phyloP scores from a whole-genome alignment of 2,797 vertebrate species.

The Calcarius lapponicus region DNA sequence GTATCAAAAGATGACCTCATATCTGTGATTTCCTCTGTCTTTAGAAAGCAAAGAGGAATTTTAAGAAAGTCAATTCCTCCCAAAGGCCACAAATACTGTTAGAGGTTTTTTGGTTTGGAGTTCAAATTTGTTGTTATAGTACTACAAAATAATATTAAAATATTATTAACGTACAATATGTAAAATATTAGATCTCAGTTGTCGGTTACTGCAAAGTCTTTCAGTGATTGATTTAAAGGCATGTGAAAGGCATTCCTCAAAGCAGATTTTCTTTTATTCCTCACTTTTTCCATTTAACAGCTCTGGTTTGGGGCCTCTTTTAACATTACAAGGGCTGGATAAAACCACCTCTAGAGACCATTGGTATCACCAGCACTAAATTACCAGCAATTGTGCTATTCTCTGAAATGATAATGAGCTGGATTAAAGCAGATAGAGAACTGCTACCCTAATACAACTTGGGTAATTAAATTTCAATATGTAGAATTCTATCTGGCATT shows the following conservation, averaged over 20 bases:
- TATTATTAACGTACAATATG: not conserved
- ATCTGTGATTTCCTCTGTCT: not conserved
- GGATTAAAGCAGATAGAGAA: constrained; percentile 34
- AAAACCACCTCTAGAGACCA: constrained; percentile 18
- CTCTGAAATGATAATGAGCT: constrained; percentile 33
- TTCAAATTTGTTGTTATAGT: not conserved
- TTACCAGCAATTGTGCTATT: constrained; percentile 26
- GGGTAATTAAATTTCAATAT: constrained; percentile 48
- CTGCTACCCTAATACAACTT: not conserved
- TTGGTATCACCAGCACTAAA: constrained; percentile 36
- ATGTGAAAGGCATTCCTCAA: not conserved
- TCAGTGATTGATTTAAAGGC: not conserved
- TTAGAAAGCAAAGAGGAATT: not conserved
- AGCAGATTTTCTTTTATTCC: not conserved
- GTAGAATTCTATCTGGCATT: constrained; percentile 10
- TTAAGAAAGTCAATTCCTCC: not conserved
- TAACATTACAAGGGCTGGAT: not conserved
- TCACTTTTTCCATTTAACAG: not conserved
- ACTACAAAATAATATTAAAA: not conserved
- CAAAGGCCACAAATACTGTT: not conserved
- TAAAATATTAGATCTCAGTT: not conserved
- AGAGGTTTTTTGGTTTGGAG: not conserved
- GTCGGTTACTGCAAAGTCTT: not conserved
- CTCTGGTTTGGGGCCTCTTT: not conserved
- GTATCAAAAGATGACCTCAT: not conserved